Evolutionary conservation across 2,888 invertebrate species (phyloP), one percentile per base, ranked within the genome.

Genomic region (Keiferia lycopersicella): DNA sequence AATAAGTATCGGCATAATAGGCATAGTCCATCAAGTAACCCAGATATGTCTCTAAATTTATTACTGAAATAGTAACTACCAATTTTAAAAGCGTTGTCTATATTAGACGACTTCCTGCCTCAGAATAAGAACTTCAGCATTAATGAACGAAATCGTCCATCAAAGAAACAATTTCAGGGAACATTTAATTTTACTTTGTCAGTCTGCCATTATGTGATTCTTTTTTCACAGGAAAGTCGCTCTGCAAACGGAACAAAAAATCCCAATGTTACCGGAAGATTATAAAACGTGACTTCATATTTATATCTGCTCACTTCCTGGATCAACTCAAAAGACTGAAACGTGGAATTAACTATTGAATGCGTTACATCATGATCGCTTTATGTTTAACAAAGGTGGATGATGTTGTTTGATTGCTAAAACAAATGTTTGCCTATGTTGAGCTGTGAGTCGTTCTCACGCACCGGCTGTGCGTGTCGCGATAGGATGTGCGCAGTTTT

Each of bases 401-500:
- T 51, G 62, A 51, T 61, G 61, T 30, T 53, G 62, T 62, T 39
- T 61, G 61, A 61, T 34, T 50, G 53, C 38, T 62, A 62, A 53
- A 62, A 48, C 53, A 62, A 51, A 53, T 61, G 22, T 61, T 34
- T 34, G 50, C 48, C 34, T 34, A 38, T 16, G 18, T 12, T 20
- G 20, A 53, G 38, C 51, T 11, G 34, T 10, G 34, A 10, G 34
- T 8, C 10, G 34, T 62, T 62, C 62, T 62, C 62, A 62, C 53
- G 53, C 38, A 53, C 34, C 22, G 39, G 39, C 45, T 6, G 34
- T 53, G 51, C 53, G 39, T 51, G 61, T 58, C 78, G 80, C 82
- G 80, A 77, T 78, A 78, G 82, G 80, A 83, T 82, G 82, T 82
- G 77, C 77, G 82, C 82, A 79, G 83, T 81, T 84, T 81, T 82